Base-by-base conservation (phyloP, 1,140 invertebrate species). In the Drosophila ogumai region DNA sequence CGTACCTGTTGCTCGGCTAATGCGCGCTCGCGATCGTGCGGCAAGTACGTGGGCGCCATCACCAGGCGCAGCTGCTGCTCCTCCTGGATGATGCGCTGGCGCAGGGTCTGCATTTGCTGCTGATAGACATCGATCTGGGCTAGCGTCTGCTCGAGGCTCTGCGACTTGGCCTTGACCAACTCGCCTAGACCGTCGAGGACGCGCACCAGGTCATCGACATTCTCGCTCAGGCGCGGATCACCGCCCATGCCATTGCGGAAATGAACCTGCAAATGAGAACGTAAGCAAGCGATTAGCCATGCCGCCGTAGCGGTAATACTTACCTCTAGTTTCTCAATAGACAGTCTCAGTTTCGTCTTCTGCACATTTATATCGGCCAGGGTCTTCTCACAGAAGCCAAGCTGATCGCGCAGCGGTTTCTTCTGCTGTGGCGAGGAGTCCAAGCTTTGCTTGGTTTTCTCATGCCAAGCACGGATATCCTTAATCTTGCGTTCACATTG, bases 401-500 rank as follows among this genome's bases (percentile, higher is more conserved):
- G 94, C 80, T 98, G 97, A 93, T 98, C 97, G 54, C 97, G 93
- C 47, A 98, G 92, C 3, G 97, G 96, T 87, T 96, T 97, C 93
- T 96, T 97, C 81, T 96, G 98, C 84, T 95, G 97, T 81, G 96
- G 96, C 32, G 95, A 95, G 31, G 95, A 96, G 52, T 98, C 97
- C 52, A 99, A 91, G 32, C 94, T 94, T 64, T 96, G 94, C 68
- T 95, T 94, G 31, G 97, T 96, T 80, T 98, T 98, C 56, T 98
- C 97, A 60, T 98, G 95, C 97, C 98, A 99, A 58, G 94, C 94
- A 63, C 95, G 95, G 15, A 97, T 96, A 76, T 99, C 98, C 92
- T 97, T 97, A 91, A 99, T 95, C 92, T 99, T 99, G 91, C 95
- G 96, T 92, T 99, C 98, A 93, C 97, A 99, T 93, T 98, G 97